Evolutionary conservation across 2,888 invertebrate genomes (phyloP).

Genomic region (Rugalucina vietnamica): DNA sequence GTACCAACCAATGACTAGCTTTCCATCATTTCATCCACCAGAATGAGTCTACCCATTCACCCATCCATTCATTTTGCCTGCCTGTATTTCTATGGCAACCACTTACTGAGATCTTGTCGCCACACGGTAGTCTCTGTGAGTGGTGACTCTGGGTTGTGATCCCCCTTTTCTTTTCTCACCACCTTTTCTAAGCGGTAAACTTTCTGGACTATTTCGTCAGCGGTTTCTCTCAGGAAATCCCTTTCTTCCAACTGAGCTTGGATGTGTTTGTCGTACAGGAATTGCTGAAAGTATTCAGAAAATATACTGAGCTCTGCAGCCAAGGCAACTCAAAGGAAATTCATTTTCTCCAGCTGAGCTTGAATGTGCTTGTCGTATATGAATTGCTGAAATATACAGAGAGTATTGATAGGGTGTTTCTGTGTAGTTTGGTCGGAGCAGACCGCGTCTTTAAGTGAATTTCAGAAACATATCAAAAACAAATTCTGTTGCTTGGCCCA

Average conservation of each 20-base stretch:
- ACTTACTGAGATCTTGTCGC: conserved; percentile 39
- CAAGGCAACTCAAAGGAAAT: neutral
- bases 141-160: conserved; percentile 32
- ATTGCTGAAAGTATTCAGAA: conserved; percentile 48
- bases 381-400: conserved; percentile 38
- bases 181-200: conserved; percentile 49
- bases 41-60: too few species aligned
- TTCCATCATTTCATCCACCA: too few species aligned
- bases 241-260: conserved; percentile 49
- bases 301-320: neutral
- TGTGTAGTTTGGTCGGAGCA: too few species aligned
- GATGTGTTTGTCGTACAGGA: conserved; percentile 34
- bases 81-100: too few species aligned
- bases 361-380: conserved; percentile 34
- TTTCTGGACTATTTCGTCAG: conserved; percentile 41
- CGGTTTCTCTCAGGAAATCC: conserved; percentile 39
- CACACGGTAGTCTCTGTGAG: conserved; percentile 35
- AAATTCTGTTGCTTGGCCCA: too few species aligned
- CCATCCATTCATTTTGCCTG: too few species aligned
- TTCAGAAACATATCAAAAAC: too few species aligned
- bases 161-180: conserved; percentile 48
- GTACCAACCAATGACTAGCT: too few species aligned
- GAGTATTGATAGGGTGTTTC: too few species aligned
- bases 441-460: too few species aligned
- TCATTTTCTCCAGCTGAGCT: conserved; percentile 19